Evolutionary conservation across 2,113 vertebrate genomes (phyloP).

Genomic region (Grantiella picta): DNA sequence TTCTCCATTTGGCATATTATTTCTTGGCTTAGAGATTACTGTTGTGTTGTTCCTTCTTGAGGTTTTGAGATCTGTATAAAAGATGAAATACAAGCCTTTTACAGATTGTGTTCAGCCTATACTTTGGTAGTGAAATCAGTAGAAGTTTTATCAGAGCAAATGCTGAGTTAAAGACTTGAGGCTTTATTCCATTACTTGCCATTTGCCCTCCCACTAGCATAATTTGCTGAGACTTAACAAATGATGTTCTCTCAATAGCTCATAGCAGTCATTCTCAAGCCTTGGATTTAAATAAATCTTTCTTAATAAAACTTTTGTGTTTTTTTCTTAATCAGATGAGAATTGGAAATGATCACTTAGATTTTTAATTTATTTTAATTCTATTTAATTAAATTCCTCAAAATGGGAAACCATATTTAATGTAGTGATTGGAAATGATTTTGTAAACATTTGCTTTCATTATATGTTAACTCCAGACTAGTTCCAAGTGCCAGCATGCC

Average conservation of each 20-base stretch:
- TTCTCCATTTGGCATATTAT: neutral
- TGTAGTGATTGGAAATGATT: slow-evolving; percentile 70
- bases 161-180: slow-evolving; percentile 33
- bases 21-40: slow-evolving; percentile 16
- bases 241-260: slow-evolving; percentile 63
- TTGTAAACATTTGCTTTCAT: slow-evolving; percentile 74
- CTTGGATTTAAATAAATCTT: slow-evolving; percentile 66
- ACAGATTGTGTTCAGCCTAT: neutral
- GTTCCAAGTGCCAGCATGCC: slow-evolving; percentile 60
- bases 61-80: neutral
- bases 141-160: slow-evolving; percentile 22
- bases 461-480: slow-evolving; percentile 69
- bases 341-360: slow-evolving; percentile 71
- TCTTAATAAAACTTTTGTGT: slow-evolving; percentile 62
- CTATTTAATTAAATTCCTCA: slow-evolving; percentile 66
- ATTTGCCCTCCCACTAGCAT: slow-evolving; percentile 59
- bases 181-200: slow-evolving; percentile 24
- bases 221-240: slow-evolving; percentile 64
- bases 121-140: neutral
- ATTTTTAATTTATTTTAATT: slow-evolving; percentile 69
- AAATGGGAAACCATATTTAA: slow-evolving; percentile 69
- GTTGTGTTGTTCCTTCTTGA: neutral
- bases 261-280: slow-evolving; percentile 58
- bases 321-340: slow-evolving; percentile 50
- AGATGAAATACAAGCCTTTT: neutral